Percentiles rank a stretch among this genome's conserved stretches.
phyloP scores from a whole-genome alignment of 2,113 vertebrate genomes.

The Protobothrops mucrosquamatus region DNA sequence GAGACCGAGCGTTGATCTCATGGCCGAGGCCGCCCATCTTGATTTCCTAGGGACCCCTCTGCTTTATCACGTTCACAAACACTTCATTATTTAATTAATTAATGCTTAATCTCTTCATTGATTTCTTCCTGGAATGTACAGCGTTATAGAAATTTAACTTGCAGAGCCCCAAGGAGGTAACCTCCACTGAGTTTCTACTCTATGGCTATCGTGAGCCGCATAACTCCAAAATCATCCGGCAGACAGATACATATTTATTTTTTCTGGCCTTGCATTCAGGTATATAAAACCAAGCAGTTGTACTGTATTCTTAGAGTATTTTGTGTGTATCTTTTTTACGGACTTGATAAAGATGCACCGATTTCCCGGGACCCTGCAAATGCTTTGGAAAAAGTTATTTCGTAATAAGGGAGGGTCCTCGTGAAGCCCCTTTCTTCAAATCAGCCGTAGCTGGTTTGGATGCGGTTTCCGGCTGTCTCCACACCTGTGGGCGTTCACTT shows the following conservation, averaged over 20 bases:
- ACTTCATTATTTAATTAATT: background rate
- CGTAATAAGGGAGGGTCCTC: background rate
- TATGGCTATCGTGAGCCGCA: background rate
- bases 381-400: background rate
- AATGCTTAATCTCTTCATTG: background rate
- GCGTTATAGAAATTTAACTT: too few relatives aligned
- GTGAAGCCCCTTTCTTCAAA: background rate
- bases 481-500: background rate
- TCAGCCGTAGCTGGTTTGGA: background rate
- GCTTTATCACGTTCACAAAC: background rate
- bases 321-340: background rate
- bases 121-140: background rate
- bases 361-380: background rate
- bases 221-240: background rate
- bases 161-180: background rate
- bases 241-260: background rate
- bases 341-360: background rate
- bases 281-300: background rate
- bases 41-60: background rate
- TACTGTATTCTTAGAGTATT: background rate
- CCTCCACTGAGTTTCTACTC: background rate
- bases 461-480: background rate
- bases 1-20: background rate
- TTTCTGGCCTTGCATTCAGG: background rate
- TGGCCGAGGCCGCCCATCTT: background rate